phyloP scores from a whole-genome alignment of 2,888 invertebrate genomes.

The Eristalinus sepulchralis region DNA sequence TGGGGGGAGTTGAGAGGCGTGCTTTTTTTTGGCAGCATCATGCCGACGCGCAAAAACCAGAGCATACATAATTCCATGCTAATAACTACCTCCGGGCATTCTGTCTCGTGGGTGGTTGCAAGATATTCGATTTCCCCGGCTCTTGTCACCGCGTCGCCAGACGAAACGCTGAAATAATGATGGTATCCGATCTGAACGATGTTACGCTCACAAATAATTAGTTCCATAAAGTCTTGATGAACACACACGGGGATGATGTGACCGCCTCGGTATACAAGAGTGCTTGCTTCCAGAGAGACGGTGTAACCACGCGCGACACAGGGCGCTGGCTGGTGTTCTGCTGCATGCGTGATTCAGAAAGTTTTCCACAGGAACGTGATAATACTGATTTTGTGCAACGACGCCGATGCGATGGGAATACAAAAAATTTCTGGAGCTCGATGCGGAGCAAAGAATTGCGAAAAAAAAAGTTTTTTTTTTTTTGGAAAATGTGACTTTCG shows the following conservation, averaged over 20 bases:
- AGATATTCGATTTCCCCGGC: neutral
- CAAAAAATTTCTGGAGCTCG: neutral
- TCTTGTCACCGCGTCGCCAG: neutral
- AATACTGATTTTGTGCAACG: neutral
- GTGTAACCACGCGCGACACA: neutral
- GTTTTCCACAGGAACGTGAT: neutral
- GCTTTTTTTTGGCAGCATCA: constrained; percentile 33
- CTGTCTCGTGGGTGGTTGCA: neutral
- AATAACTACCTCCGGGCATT: constrained; percentile 4
- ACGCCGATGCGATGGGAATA: neutral
- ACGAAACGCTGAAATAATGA: neutral
- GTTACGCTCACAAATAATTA: neutral
- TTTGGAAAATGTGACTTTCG: neutral
- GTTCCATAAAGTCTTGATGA: neutral
- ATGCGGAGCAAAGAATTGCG: neutral
- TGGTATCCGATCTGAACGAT: neutral
- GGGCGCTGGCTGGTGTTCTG: neutral
- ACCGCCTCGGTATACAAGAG: neutral
- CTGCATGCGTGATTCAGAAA: neutral
- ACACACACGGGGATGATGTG: neutral
- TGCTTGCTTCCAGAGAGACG: neutral
- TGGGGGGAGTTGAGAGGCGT: neutral
- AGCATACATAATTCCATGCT: constrained; percentile 60
- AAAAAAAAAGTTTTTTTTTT: neutral
- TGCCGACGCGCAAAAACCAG: constrained; percentile 30